Evolutionary conservation across 1,140 invertebrate genomes (phyloP).

Genomic region (Cydia splendana): DNA sequence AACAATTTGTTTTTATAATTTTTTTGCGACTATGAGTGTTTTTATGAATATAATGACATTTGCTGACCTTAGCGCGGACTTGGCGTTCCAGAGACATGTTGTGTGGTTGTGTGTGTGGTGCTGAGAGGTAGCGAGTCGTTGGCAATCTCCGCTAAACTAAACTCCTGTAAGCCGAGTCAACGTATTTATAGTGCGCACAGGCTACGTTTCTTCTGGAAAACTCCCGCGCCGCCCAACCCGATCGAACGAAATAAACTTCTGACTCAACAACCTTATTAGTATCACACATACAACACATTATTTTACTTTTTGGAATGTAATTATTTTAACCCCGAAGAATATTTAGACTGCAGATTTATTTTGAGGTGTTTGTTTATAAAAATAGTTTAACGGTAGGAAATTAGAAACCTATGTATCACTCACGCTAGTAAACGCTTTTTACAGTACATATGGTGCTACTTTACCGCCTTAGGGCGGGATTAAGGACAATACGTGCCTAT

Average conservation of each 20-base stretch:
- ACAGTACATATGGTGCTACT: no score
- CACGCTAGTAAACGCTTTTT: no score
- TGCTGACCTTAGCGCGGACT: constrained; percentile 87
- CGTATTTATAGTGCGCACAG: constrained; percentile 76
- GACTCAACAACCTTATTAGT: constrained; percentile 71
- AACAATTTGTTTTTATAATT: neutral
- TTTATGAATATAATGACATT: constrained; percentile 34
- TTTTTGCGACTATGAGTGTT: neutral
- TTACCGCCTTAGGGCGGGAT: no score
- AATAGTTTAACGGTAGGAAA: no score
- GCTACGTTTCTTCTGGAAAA: constrained; percentile 74
- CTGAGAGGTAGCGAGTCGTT: constrained; percentile 53
- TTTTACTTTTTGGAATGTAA: constrained; percentile 3
- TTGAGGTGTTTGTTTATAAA: constrained; percentile 13
- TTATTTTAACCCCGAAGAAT: neutral
- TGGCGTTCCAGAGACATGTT: constrained; percentile 90
- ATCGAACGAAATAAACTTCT: constrained; percentile 68
- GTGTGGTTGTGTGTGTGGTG: constrained; percentile 67
- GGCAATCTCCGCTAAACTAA: constrained; percentile 72
- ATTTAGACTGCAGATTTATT: constrained; percentile 19
- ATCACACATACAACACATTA: constrained; percentile 17
- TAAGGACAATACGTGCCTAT: no score
- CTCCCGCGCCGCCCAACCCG: constrained; percentile 57
- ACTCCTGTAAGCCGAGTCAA: constrained; percentile 66
- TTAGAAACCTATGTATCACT: no score